These are phyloP conservation scores for Ammodytes marinus DNA, from an alignment of 2,113 vertebrate species.

Conservation along the genomic window DNA sequence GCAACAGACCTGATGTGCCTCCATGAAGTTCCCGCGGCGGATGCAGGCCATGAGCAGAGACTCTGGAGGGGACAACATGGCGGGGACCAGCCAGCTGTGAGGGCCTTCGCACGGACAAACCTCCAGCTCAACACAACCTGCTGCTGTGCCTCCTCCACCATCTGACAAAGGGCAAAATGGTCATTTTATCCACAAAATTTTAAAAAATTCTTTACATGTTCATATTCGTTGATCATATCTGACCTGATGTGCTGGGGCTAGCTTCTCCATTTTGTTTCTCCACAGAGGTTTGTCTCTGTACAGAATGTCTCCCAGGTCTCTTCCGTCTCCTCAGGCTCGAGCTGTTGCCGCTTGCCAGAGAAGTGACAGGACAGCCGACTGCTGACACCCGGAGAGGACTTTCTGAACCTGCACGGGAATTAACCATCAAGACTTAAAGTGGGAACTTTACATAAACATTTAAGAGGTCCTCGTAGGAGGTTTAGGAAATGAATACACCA, in stretches of 20 bases:
- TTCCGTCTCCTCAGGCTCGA: slow-evolving; percentile 84
- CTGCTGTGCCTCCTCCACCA: slow-evolving; percentile 78
- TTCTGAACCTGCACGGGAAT: slow-evolving; percentile 62
- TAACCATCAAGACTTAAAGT: neutral
- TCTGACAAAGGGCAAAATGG: slow-evolving; percentile 76
- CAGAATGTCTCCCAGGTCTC: slow-evolving; percentile 77
- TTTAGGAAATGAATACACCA: neutral
- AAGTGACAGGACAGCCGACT: slow-evolving; percentile 13
- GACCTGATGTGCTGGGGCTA: slow-evolving; percentile 92
- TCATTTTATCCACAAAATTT: neutral
- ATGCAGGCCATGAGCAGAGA: slow-evolving; percentile 95
- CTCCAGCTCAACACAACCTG: slow-evolving; percentile 76
- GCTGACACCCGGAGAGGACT: slow-evolving; percentile 38
- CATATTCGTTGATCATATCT: neutral
- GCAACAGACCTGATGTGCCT: slow-evolving; percentile 91
- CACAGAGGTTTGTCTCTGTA: slow-evolving; percentile 78
- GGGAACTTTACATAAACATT: neutral
- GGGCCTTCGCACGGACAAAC: slow-evolving; percentile 72
- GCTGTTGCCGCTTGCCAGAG: slow-evolving; percentile 70
- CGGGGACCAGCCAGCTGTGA: slow-evolving; percentile 89
- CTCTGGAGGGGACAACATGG: slow-evolving; percentile 97
- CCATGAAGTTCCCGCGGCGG: slow-evolving; percentile 91
- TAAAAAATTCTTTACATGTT: neutral
- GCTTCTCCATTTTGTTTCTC: slow-evolving; percentile 90
- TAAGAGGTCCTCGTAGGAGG: no score